These are phyloP conservation scores for Lycophotia porphyrea DNA, from an alignment of 2,888 invertebrate genomes.

Conservation along the genomic window DNA sequence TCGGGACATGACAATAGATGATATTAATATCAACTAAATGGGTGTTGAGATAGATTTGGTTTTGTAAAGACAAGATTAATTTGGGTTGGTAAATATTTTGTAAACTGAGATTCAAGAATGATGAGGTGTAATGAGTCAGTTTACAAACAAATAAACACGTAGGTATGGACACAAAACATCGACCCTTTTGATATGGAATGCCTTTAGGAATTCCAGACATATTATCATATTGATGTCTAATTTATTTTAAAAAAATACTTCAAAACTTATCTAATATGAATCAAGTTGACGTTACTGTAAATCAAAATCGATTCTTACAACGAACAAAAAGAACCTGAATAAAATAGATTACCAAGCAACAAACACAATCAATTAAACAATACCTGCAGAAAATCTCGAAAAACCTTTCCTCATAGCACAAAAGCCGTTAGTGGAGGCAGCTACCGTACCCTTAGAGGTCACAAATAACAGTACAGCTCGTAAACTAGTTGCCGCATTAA, in stretches of 20 bases:
- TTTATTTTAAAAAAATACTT: background rate
- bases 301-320: background rate
- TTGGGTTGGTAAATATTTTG: constrained; percentile 62
- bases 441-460: constrained; percentile 78
- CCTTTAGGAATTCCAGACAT: background rate
- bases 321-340: background rate
- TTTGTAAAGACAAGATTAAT: constrained; percentile 63
- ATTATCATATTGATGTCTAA: background rate
- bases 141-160: constrained; percentile 26
- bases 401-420: constrained; percentile 60
- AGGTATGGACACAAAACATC: background rate
- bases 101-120: constrained; percentile 51
- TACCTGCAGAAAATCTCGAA: constrained; percentile 53
- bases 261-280: background rate
- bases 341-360: background rate
- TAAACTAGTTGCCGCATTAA: constrained; percentile 89
- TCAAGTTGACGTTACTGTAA: background rate
- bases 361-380: constrained; percentile 40
- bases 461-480: constrained; percentile 87
- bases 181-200: background rate
- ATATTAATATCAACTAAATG: constrained; percentile 71
- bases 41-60: constrained; percentile 64
- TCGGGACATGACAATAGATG: constrained; percentile 73
- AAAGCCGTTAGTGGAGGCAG: constrained; percentile 65
- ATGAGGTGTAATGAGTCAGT: constrained; percentile 58